Conservation (phyloP, 2,888 invertebrate genomes). For the Spodoptera littoralis region DNA sequence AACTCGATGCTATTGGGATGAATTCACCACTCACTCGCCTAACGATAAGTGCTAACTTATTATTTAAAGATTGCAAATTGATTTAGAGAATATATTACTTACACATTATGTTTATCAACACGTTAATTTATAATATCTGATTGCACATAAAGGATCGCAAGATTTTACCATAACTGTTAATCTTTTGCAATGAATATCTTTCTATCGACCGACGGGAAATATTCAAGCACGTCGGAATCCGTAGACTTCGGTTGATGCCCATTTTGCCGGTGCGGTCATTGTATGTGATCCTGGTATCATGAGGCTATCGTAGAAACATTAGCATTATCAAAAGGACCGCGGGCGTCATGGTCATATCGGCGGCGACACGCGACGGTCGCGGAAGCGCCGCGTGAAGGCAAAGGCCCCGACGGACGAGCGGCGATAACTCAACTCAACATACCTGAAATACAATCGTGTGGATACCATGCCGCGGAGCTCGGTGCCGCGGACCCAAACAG, state of each 20-base stretch:
- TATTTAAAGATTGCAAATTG: slow-evolving; percentile 37
- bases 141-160: slow-evolving; percentile 59
- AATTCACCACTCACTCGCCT: slow-evolving; percentile 54
- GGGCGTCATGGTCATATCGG: slow-evolving; percentile 84
- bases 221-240: slow-evolving; percentile 72
- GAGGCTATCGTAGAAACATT: slow-evolving; percentile 82
- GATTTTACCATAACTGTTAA: slow-evolving; percentile 73
- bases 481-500: slow-evolving; percentile 59
- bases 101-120: slow-evolving; percentile 22
- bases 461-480: slow-evolving; percentile 69
- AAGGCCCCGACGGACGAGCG: slow-evolving; percentile 81
- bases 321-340: slow-evolving; percentile 87
- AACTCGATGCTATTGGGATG: slow-evolving; percentile 64
- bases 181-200: slow-evolving; percentile 69
- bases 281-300: slow-evolving; percentile 81
- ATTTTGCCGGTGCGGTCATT: slow-evolving; percentile 80
- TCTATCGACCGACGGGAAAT: slow-evolving; percentile 70
- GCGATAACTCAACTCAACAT: slow-evolving; percentile 85
- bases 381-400: slow-evolving; percentile 79
- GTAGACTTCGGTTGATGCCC: slow-evolving; percentile 74
- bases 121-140: slow-evolving; percentile 40
- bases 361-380: slow-evolving; percentile 82
- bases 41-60: slow-evolving; percentile 54
- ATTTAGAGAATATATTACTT: slow-evolving; percentile 29
- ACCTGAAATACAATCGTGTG: slow-evolving; percentile 83